Base-by-base conservation (phyloP, 2,113 vertebrate species). In the Phycodurus eques region DNA sequence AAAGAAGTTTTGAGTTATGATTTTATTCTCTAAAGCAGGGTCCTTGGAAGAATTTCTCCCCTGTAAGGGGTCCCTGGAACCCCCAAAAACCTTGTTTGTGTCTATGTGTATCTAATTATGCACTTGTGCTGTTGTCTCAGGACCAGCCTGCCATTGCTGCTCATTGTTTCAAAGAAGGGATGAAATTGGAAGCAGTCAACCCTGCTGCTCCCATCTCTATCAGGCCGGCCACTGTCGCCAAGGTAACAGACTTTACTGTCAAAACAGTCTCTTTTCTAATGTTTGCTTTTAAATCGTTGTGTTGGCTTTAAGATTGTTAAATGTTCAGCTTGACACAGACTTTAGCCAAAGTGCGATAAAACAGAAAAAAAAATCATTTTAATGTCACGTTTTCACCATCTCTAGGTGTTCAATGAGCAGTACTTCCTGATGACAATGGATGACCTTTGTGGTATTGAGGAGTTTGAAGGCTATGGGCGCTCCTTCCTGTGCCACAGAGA, bases 131-230 rank as follows among this genome's bases (percentile, higher is more conserved):
- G 69, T 31, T 80, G 67, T 92, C 82, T 91, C 83, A 99, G 98
- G 96, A 98, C 76, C 96, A 95, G 80, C 93, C 93, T 71, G 81
- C 92, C 78, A 90, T 98, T 2, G 85, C 90, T 63, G 76, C 88
- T 67, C 97, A 99, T 88, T 92, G 93, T 0, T 98, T 99, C 82
- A 93, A 92, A 81, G 90, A 94, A 87, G 95, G 95, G 64, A 98
- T 99, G 97, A 99, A 98, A 88, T 88, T 99, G 75, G 98, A 99
- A 88, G 98, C 96, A 69, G 92, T 98, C 72, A 94, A 99, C 81
- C 95, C 95, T 4, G 72, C 84, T 80, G 92, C 95, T 87, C 97
- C 98, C 33, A 97, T 97, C 91, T 94, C 92, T 67, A 96, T 99
- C 83, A 94, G 93, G 76, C 97, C 98, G 74, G 97, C 97, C 73